Evolutionary conservation across 2,113 vertebrate species (phyloP), one percentile per base, ranked within the genome.

Genomic region (Corydoras maculifer): DNA sequence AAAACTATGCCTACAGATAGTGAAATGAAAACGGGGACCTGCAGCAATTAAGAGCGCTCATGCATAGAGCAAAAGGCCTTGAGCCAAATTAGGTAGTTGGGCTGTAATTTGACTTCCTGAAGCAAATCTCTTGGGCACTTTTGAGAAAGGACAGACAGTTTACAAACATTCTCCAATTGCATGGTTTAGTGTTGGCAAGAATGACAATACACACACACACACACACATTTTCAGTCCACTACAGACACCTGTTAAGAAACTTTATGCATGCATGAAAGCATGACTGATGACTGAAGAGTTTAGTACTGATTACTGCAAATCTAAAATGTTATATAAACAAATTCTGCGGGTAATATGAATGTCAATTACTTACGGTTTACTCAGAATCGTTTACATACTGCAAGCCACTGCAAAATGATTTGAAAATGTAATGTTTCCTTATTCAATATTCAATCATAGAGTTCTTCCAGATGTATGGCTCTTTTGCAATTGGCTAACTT

Each of bases 71-170:
- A 84, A 84, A 80, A 83, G 81, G 76, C 88, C 88, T 81, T 74
- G 84, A 87, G 90, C 92, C 91, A 92, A 92, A 92, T 92, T 86
- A 92, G 91, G 87, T 86, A 86, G 84, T 90, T 92, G 90, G 86
- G 84, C 79, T 89, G 89, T 90, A 89, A 91, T 92, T 91, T 91
- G 79, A 91, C 92, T 92, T 94, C 89, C 90, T 89, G 83, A 55
- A 82, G 72, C 79, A 89, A 91, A 88, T 88, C 88, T 91, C 88
- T 0, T 61, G 86, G 88, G 88, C 84, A 83, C 85, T 83, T 88
- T 89, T 91, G 91, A 94, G 90, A 92, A 92, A 93, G 86, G 76
- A 86, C 92, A 93, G 91, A 92, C 88, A 91, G 88, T 94, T 92
- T 93, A 93, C 92, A 83, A 93, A 92, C 88, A 94, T 87, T 84